Evolutionary conservation across 2,888 invertebrate genomes (phyloP).

Genomic region (Dryococelus australis): DNA sequence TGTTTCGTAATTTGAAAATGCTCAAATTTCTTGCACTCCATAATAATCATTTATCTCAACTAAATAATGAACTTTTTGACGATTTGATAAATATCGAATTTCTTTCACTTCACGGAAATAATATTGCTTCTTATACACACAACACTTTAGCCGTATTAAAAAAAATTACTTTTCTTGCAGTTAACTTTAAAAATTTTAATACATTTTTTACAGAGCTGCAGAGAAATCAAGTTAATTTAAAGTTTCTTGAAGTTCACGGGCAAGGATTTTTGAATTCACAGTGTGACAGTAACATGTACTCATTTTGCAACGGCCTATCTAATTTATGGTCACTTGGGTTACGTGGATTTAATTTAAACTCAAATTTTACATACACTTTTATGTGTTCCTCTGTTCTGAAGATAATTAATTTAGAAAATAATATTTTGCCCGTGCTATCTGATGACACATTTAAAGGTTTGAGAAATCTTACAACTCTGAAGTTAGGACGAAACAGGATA

Average conservation of each 20-base stretch:
- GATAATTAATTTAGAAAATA: background rate
- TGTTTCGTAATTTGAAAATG: background rate
- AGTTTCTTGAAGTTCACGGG: background rate
- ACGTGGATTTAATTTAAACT: background rate
- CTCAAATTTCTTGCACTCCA: background rate
- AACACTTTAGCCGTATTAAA: background rate
- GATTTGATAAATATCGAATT: background rate
- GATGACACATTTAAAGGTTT: background rate
- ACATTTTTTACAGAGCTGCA: background rate
- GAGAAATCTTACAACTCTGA: background rate
- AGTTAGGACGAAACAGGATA: background rate
- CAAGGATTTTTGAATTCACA: background rate
- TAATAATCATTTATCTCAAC: background rate
- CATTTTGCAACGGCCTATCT: background rate
- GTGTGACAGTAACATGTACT: background rate
- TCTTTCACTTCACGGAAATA: background rate
- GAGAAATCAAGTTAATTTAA: background rate
- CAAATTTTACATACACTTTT: background rate
- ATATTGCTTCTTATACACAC: background rate
- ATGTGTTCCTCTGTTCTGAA: background rate
- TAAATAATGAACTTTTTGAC: background rate
- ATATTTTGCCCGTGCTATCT: background rate
- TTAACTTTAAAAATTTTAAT: background rate
- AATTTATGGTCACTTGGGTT: background rate
- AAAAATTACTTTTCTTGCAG: background rate